Base-by-base conservation (phyloP, 2,888 invertebrate genomes). In the Melieria crassipennis region DNA sequence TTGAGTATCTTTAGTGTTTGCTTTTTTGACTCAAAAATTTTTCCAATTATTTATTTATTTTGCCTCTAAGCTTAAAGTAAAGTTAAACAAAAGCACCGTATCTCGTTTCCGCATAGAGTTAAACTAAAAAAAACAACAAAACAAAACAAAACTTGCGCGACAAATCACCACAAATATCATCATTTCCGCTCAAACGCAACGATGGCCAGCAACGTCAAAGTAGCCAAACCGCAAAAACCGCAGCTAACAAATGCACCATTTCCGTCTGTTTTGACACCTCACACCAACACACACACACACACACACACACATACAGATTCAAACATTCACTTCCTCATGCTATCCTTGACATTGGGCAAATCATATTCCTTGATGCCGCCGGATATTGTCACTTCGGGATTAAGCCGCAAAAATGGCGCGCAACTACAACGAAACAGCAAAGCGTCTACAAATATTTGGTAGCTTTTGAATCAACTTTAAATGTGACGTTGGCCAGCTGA, bases 151-250 rank as follows among this genome's bases (percentile, higher is more conserved):
- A n/a, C 30, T 10, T 55, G 45, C 70, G 55, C 48, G 61, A 70
- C 70, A 70, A 70, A 70, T 70, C 61, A 55, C 70, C 52, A 55
- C 60, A 70, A 70, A 70, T 70, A 60, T 65, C 52, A 61, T 60
- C 61, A 70, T 70, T 70, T 70, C 70, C 70, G 47, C 60, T 65
- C 62, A 50, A 70, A 65, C 61, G 61, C 65, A 60, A 61, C 58
- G 55, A 3, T 2, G 30, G 30, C 30, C 30, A 30, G 30, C 30
- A 30, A 30, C 30, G 30, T 2, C 30, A 43, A 55, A 65, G 52
- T 30, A 63, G 9, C 10, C 2, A 7, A 63, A 63, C 7, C 13
- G 11, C 10, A 58, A 58, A 58, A 58, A 13, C n/a, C 6, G 30
- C 10, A 58, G 30, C 10, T 16, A 58, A 58, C 4, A 58, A 30